Evolutionary conservation across 2,888 invertebrate species (phyloP), one percentile per base, ranked within the genome.

Genomic region (Drosophila phalerata): DNA sequence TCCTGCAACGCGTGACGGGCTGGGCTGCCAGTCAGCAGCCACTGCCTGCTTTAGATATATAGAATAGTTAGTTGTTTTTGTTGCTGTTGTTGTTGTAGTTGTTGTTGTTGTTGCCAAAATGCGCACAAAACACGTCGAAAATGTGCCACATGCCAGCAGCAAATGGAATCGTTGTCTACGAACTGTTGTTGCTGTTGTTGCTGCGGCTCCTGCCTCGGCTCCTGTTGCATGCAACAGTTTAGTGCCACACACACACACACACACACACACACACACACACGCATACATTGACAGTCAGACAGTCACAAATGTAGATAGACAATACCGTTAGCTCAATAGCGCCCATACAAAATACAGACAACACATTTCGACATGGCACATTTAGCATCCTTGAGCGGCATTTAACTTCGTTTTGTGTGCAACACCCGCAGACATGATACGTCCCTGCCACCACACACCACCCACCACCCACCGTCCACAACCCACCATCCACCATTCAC

Each of bases 381-480:
- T 85, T 85, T 85, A 81, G 88, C 76, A 87, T 89, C 89, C 88
- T 87, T 89, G 89, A 87, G 78, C 80, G 89, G 85, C 88, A 85
- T 77, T 89, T 85, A 81, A 87, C 82, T 89, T 84, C 71, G 71
- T 79, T 85, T 81, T 74, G 69, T 67, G 61, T 71, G 43, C 69
- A 64, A 63, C 71, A 61, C 47, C 45, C 55, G n/a, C 58, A 63
- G 58, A 58, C 56, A 71, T 55, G 42, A 51, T 45, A 56, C 58
- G 57, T 47, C 32, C 37, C 38, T 19, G 11, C 34, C 42, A 63
- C 19, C 34, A 37, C 38, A 19, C 42, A 37, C 15, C 51, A 47
- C 30, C 38, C 40, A 19, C 30, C 25, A 4, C n/a, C 38, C n/a
- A 17, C 48, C 13, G 5, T 49, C 11, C 42, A 11, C 22, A 2